Base-by-base conservation (phyloP, 30 jellyfish, hydroid and myxozoan genomes). In the Cassiopea xamachana region DNA sequence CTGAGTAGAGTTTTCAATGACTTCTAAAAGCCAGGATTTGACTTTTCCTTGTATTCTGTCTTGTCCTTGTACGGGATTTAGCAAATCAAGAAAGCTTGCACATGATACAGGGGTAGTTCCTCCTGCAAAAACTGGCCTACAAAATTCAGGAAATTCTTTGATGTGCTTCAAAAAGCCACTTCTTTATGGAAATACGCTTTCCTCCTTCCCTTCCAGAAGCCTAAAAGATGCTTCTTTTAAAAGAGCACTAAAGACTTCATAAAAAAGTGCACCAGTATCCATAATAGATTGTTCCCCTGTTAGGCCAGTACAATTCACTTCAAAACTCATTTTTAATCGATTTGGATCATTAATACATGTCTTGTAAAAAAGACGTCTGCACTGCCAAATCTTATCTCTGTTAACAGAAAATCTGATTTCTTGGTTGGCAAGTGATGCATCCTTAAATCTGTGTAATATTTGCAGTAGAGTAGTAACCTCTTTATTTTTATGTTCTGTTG, bases 111-210 rank as follows among this genome's bases (percentile, higher is more conserved):
- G 81, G 1, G 50, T 48, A 1, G 81, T 14, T 72, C 81, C 81
- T 19, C 81, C 81, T 14, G 12, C 81, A 72, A 72, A 72, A 16
- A 72, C 81, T 1, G 81, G 81, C 45, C 48, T 72, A n/a, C 81
- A 72, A 16, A 72, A 16, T 72, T 72, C 81, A 5, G 81, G 81
- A 19, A 7, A 19, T 1, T 46, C 48, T 4, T 72, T 48, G 27
- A 72, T 72, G 50, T 72, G 55, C 45, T 72, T 72, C 81, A 72
- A 72, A 72, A 72, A 72, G 1, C 81, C 81, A n/a, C n/a, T n/a
- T n/a, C n/a, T n/a, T n/a, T n/a, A n/a, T n/a, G n/a, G n/a, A n/a
- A n/a, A n/a, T n/a, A n/a, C n/a, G n/a, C n/a, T n/a, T n/a, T n/a
- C n/a, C n/a, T n/a, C n/a, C n/a, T n/a, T n/a, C n/a, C n/a, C n/a